Evolutionary conservation across 2,888 invertebrate genomes (phyloP).

Genomic region (Eustalomyia histrio): DNA sequence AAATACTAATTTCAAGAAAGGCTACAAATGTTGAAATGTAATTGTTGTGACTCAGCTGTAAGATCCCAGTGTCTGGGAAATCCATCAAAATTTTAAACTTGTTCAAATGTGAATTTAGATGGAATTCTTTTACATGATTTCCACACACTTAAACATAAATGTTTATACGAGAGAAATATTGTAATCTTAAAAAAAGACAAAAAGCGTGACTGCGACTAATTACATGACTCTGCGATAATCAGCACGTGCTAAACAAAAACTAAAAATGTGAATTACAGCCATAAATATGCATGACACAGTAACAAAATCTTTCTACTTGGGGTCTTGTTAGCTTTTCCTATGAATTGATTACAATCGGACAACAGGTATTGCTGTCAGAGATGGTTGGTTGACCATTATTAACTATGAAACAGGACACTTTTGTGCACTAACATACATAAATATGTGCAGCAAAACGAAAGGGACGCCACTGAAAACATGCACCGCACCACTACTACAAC

Average conservation of each 20-base stretch:
- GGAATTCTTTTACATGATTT: not conserved
- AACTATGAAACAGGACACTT: constrained; percentile 27
- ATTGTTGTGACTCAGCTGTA: constrained; percentile 20
- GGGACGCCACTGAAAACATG: constrained; percentile 16
- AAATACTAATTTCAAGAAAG: not conserved
- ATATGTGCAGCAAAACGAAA: constrained; percentile 18
- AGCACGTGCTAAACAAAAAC: constrained; percentile 63
- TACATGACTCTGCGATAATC: constrained; percentile 66
- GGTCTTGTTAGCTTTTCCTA: constrained; percentile 62
- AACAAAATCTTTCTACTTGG: constrained; percentile 40
- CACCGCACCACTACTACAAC: not conserved
- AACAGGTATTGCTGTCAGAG: constrained; percentile 47
- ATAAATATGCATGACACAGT: constrained; percentile 53
- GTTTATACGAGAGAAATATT: not conserved
- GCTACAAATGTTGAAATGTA: constrained; percentile 12
- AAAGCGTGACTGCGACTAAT: constrained; percentile 77
- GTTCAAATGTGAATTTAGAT: not conserved
- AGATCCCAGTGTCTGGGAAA: constrained; percentile 4
- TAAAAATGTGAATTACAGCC: constrained; percentile 46
- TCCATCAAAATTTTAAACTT: constrained; percentile 24
- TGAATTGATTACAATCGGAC: constrained; percentile 76
- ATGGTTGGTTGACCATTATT: constrained; percentile 23
- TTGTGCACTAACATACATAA: constrained; percentile 32
- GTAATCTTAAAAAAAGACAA: constrained; percentile 12
- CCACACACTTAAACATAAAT: constrained; percentile 14